Base-by-base conservation (phyloP, 2,797 vertebrate species). In the Decapterus maruadsi region DNA sequence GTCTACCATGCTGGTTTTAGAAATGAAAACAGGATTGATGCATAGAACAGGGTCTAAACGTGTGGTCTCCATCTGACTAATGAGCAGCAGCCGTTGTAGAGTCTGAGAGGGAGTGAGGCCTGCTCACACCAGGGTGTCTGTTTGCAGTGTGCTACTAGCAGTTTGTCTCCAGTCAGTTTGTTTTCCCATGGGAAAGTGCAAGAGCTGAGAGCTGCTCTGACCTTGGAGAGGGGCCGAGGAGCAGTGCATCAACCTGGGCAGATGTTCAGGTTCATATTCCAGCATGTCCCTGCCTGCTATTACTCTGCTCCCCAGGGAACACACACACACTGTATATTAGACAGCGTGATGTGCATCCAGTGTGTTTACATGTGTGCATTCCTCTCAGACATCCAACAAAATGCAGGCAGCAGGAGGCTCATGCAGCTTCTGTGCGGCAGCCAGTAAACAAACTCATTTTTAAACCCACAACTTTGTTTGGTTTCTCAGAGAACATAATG, bases 81-180 rank as follows among this genome's bases (percentile, higher is more conserved):
- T 70, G 77, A 76, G 72, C 34, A 63, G 62, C 60, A 67, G 72
- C 73, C 13, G 73, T 64, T 84, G 80, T 53, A 43, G 46, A 51
- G 50, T 75, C 51, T 46, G 58, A 73, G 73, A 58, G 29, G 62
- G 56, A 58, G 53, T 65, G 56, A 68, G 31, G 66, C 61, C 60
- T 13, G 46, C 59, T 90, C 81, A 86, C 90, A 91, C 75, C 4
- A 4, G 61, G 83, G 90, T 88, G 91, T 91, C 56, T 89, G 90
- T 93, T 90, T 93, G 84, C 77, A 48, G 45, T 83, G 68, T 36
- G 59, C 76, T 59, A 8, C 67, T 87, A 77, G 75, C 90, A 90
- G 81, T 93, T 92, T 90, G 87, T 87, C 81, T 85, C 74, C 71
- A 85, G 22, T 80, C 66, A 42, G 46, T 73, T 81, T 75, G 86